phyloP scores from a whole-genome alignment of 2,888 invertebrate genomes.

The Timandra comae region DNA sequence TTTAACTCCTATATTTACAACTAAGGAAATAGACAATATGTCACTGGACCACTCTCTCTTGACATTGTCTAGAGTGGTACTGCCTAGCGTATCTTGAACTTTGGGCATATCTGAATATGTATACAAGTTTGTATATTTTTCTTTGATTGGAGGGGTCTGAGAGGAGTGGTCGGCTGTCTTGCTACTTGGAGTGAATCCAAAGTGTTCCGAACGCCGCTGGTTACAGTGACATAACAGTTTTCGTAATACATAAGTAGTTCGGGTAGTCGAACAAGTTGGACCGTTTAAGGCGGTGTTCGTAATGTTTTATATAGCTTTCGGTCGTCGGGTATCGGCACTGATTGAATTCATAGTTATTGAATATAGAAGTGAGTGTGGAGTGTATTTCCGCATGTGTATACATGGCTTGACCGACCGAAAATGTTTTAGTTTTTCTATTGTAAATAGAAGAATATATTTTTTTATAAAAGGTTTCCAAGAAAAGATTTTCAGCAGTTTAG shows the following conservation, averaged over 20 bases:
- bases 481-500: too few species aligned
- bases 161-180: slow-evolving; percentile 26
- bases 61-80: slow-evolving; percentile 25
- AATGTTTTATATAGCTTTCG: too few species aligned
- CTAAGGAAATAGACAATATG: slow-evolving; percentile 44
- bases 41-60: slow-evolving; percentile 36
- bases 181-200: slow-evolving; percentile 59
- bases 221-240: slow-evolving; percentile 52
- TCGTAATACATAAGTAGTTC: slow-evolving; percentile 20
- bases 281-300: too few species aligned
- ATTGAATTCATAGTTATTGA: too few species aligned
- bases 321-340: too few species aligned
- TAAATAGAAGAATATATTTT: too few species aligned
- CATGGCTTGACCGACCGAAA: too few species aligned
- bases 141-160: slow-evolving; percentile 27
- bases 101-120: slow-evolving; percentile 3
- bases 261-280: too few species aligned
- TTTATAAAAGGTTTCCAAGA: too few species aligned
- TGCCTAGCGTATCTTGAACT: slow-evolving; percentile 31
- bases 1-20: slow-evolving; percentile 40
- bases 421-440: too few species aligned
- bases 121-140: slow-evolving; percentile 1
- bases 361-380: too few species aligned
- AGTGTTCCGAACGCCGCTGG: slow-evolving; percentile 49
- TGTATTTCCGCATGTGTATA: too few species aligned